Percentiles rank a stretch among this genome's conserved stretches.
phyloP scores from a whole-genome alignment of 2,888 invertebrate species.

The Hirtodrosophila cameraria region DNA sequence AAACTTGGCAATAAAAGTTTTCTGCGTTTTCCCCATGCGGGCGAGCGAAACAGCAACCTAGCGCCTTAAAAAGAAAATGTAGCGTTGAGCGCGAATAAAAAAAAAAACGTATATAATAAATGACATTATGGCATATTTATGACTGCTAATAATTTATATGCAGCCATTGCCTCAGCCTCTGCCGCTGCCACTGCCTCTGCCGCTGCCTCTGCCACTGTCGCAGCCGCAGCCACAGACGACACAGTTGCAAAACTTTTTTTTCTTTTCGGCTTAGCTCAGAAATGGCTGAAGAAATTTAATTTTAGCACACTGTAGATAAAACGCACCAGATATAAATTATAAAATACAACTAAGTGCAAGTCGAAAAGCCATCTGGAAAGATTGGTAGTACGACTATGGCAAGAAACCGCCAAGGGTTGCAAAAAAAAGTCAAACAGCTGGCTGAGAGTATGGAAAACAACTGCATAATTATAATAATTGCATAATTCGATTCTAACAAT shows the following conservation, averaged over 20 bases:
- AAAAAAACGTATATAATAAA: slow-evolving; percentile 74
- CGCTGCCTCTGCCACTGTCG: slow-evolving; percentile 6
- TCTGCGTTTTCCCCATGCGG: slow-evolving; percentile 68
- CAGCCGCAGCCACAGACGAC: slow-evolving; percentile 24
- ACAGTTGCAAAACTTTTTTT: slow-evolving; percentile 49
- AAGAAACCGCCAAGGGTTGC: neutral
- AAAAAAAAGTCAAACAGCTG: slow-evolving; percentile 1
- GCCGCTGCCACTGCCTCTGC: slow-evolving; percentile 15
- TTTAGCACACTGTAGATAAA: slow-evolving; percentile 51
- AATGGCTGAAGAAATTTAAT: slow-evolving; percentile 50
- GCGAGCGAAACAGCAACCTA: slow-evolving; percentile 11
- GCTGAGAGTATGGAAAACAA: no score
- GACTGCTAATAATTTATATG: slow-evolving; percentile 80
- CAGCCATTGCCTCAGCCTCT: slow-evolving; percentile 50
- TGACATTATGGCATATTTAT: slow-evolving; percentile 79
- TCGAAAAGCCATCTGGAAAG: neutral
- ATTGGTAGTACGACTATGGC: no score
- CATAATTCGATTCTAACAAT: no score
- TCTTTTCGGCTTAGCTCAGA: slow-evolving; percentile 41
- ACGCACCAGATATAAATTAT: slow-evolving; percentile 35
- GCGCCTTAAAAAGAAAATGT: slow-evolving; percentile 60
- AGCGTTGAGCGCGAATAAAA: slow-evolving; percentile 33
- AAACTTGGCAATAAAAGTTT: slow-evolving; percentile 82
- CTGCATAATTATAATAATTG: no score
- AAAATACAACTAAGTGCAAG: slow-evolving; percentile 23